These are phyloP conservation scores for Epinephelus coioides DNA, from an alignment of 2,797 vertebrate species.

Conservation along the genomic window DNA sequence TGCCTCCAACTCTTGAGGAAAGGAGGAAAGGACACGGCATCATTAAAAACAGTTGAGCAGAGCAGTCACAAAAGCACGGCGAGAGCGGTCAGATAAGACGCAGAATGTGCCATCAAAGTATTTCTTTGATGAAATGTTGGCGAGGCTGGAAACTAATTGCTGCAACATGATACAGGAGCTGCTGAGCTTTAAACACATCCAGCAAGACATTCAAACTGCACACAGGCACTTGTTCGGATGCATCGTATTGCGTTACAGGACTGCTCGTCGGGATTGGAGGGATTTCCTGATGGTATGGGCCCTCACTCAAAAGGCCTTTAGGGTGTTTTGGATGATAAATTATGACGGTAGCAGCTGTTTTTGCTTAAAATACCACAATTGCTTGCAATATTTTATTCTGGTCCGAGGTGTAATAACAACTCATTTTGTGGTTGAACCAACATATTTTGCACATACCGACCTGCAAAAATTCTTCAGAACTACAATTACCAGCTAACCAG, in stretches of 20 bases:
- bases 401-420: too few relatives aligned
- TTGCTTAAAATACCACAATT: background rate
- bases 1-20: slow-evolving; percentile 13
- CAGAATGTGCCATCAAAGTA: slow-evolving; percentile 40
- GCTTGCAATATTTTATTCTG: background rate
- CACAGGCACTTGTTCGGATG: slow-evolving; percentile 19
- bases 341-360: slow-evolving; percentile 21
- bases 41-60: slow-evolving; percentile 1
- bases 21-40: slow-evolving; percentile 1
- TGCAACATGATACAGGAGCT: slow-evolving; percentile 36
- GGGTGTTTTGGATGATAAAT: slow-evolving; percentile 28
- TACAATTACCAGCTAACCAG: too few relatives aligned
- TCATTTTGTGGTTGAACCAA: background rate
- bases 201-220: slow-evolving; percentile 4
- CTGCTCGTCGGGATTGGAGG: background rate
- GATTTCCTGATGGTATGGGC: slow-evolving; percentile 3
- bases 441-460: background rate
- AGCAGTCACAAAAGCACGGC: background rate
- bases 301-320: slow-evolving; percentile 5
- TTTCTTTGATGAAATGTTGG: slow-evolving; percentile 55
- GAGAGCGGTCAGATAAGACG: slow-evolving; percentile 22
- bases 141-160: slow-evolving; percentile 27
- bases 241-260: slow-evolving; percentile 10
- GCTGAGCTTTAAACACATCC: slow-evolving; percentile 45
- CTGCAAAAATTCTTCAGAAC: too few relatives aligned